Percentiles rank a stretch among this genome's conserved stretches.
These are phyloP conservation scores for Decapterus maruadsi DNA, from an alignment of 2,797 vertebrate species.

Conservation along the genomic window DNA sequence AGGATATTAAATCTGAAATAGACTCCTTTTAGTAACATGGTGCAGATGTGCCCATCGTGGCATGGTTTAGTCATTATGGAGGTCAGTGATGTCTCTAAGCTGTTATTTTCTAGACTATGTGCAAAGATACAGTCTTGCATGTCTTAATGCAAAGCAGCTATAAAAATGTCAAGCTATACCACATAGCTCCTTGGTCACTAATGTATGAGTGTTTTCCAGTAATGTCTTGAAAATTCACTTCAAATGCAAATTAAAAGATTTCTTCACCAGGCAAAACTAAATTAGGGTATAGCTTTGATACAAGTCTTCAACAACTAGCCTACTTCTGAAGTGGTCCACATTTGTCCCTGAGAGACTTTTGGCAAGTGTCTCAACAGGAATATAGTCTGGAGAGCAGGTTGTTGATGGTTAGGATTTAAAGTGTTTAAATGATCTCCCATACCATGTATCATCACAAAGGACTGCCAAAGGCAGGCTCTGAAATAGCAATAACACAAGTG, in stretches of 20 bases:
- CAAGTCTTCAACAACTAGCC: background rate
- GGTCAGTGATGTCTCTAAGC: slow-evolving; percentile 38
- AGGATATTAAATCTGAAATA: slow-evolving; percentile 56
- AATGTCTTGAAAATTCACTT: slow-evolving; percentile 12
- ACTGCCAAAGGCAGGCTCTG: background rate
- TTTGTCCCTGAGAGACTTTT: slow-evolving; percentile 15
- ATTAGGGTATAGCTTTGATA: slow-evolving; percentile 22
- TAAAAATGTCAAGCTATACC: background rate
- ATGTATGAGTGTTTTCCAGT: slow-evolving; percentile 11
- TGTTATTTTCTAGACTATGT: slow-evolving; percentile 32
- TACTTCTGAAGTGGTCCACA: background rate
- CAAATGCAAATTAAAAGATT: slow-evolving; percentile 35
- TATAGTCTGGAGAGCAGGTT: background rate
- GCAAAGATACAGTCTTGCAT: background rate
- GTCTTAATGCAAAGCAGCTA: background rate
- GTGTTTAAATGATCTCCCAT: background rate
- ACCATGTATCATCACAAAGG: no score
- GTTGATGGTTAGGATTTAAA: background rate
- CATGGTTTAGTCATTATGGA: slow-evolving; percentile 23
- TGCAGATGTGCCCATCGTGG: slow-evolving; percentile 39
- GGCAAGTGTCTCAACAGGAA: background rate
- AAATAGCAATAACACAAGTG: background rate
- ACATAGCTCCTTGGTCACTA: background rate
- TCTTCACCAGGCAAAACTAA: slow-evolving; percentile 11
- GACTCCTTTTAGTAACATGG: slow-evolving; percentile 37